A percentile compares a stretch with the other conserved stretches of the same genome.
Evolutionary conservation across 2,113 vertebrate species (phyloP).

Genomic region (Ictalurus furcatus): DNA sequence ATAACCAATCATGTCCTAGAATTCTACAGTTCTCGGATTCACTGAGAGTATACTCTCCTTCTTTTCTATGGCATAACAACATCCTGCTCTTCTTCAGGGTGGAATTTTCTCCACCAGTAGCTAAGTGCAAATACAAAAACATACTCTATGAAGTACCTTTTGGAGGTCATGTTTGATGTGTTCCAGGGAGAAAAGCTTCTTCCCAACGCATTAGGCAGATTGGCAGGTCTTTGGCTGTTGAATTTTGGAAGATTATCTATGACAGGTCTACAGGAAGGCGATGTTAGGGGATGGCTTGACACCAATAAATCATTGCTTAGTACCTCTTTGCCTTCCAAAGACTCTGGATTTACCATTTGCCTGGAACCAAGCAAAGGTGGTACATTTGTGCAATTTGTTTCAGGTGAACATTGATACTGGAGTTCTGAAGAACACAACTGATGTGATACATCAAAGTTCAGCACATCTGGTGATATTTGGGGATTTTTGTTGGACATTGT

Average conservation of each 20-base stretch:
- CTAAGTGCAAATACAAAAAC: not conserved
- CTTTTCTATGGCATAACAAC: not conserved
- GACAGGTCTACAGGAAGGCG: constrained; percentile 11
- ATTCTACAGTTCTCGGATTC: not conserved
- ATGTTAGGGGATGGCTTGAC: not conserved
- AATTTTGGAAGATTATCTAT: constrained; percentile 60
- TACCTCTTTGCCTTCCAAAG: constrained; percentile 16
- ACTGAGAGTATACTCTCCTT: not conserved
- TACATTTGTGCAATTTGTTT: constrained; percentile 12
- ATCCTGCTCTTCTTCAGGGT: not conserved
- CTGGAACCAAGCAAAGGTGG: not conserved
- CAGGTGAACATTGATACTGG: not conserved
- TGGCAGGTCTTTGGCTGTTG: constrained; percentile 60
- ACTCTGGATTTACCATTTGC: not conserved
- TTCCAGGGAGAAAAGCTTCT: constrained; percentile 42
- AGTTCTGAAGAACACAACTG: not conserved
- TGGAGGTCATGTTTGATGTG: not conserved
- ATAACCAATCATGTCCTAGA: not conserved
- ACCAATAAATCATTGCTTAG: not conserved
- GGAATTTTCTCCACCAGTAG: not conserved
- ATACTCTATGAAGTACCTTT: constrained; percentile 55
- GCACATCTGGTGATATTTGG: constrained; percentile 5
- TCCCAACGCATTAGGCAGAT: constrained; percentile 41
- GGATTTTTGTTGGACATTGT: not conserved
- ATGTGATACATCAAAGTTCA: not conserved